Base-by-base conservation (phyloP, 2,113 vertebrate genomes). In the Chrysemys picta region DNA sequence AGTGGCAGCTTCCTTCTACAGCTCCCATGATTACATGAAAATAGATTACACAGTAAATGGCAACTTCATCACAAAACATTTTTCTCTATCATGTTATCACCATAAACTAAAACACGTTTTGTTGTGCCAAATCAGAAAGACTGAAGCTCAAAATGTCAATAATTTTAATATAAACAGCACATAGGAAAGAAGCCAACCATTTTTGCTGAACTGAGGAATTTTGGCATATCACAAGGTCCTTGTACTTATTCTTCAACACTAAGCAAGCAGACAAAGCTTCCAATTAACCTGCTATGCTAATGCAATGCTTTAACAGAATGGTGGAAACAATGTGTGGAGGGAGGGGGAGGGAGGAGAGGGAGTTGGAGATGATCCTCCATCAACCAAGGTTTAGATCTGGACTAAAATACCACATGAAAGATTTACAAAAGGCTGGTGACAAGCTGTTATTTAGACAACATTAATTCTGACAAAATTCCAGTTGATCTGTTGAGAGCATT, bases 401-500 rank as follows among this genome's bases (percentile, higher is more conserved):
- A 84, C 31, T 89, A 88, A 45, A 85, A 50, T 83, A 92, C 31
- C 80, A 31, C 78, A 83, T 69, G 57, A 83, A 78, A 50, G 80
- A 85, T 85, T 59, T 89, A 83, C 78, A 93, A 96, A 89, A 53
- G 80, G 76, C 57, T 0, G 0, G 92, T 81, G 49, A 87, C 80
- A 94, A 96, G 47, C n/a, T 87, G 42, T 76, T 89, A 94, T 81
- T 90, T 93, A 65, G 38, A 3, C 42, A 85, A 84, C 13, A 80
- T 25, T 53, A 65, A 82, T 49, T 82, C 5, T 82, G 54, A 91
- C 14, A 89, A 87, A 38, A 10, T 1, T 10, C 59, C 22, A 92
- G 82, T 76, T 24, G 3, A 45, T 38, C 53, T 0, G 1, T 9
- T 79, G n/a, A 50, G 85, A 93, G 21, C 47, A 93, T 17, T 59